A percentile compares a stretch with the other conserved stretches of the same genome.
Evolutionary conservation across 2,888 invertebrate species (phyloP).

Genomic region (Brachyopa scutellaris): DNA sequence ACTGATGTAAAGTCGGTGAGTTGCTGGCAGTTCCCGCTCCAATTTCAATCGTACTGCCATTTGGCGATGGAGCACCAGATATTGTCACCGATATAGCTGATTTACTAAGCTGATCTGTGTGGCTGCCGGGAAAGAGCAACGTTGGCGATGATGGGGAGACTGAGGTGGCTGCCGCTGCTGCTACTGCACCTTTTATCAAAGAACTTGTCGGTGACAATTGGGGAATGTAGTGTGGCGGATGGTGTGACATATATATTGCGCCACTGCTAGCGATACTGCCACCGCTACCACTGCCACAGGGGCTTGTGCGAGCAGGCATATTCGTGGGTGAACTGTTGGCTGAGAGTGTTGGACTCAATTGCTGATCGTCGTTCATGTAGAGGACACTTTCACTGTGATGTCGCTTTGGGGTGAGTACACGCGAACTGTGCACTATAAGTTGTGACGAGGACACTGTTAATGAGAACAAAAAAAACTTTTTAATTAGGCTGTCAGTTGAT

Average conservation of each 20-base stretch:
- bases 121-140: slow-evolving; percentile 51
- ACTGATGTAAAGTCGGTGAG: slow-evolving; percentile 55
- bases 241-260: slow-evolving; percentile 65
- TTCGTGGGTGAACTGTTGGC: slow-evolving; percentile 58
- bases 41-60: slow-evolving; percentile 57
- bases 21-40: slow-evolving; percentile 41
- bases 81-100: slow-evolving; percentile 80
- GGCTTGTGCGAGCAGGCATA: slow-evolving; percentile 52
- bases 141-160: slow-evolving; percentile 50
- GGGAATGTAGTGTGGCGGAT: slow-evolving; percentile 56
- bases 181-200: slow-evolving; percentile 62
- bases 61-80: slow-evolving; percentile 71
- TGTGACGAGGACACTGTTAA: slow-evolving; percentile 83
- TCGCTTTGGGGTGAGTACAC: slow-evolving; percentile 89
- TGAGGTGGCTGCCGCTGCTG: slow-evolving; percentile 46
- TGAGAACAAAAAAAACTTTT: slow-evolving; percentile 53
- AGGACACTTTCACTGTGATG: slow-evolving; percentile 90
- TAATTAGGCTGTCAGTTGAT: slow-evolving; percentile 38
- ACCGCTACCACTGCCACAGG: slow-evolving; percentile 44
- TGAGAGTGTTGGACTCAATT: slow-evolving; percentile 70
- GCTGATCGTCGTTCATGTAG: slow-evolving; percentile 84
- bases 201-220: slow-evolving; percentile 42
- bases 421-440: slow-evolving; percentile 89
- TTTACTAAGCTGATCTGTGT: slow-evolving; percentile 75
- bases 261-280: slow-evolving; percentile 69